These are phyloP conservation scores for Cryptosula pallasiana DNA, from an alignment of 2,888 invertebrate species.

Conservation along the genomic window DNA sequence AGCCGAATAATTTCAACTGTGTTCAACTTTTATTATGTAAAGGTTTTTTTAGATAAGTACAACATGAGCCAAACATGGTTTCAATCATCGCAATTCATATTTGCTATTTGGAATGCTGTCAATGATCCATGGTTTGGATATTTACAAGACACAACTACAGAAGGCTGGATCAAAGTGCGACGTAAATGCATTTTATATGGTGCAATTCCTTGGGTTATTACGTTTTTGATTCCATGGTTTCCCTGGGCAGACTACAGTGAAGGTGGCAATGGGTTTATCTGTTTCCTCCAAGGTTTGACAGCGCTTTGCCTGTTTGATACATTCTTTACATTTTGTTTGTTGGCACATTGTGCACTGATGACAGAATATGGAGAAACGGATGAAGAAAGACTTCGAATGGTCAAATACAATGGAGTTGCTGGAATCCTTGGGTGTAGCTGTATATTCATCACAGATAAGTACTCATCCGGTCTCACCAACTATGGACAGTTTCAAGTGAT, in stretches of 20 bases:
- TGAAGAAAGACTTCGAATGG: constrained; percentile 42
- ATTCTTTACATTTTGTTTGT: constrained; percentile 51
- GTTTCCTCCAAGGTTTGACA: constrained; percentile 53
- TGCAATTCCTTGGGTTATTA: constrained; percentile 49
- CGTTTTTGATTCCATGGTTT: constrained; percentile 52
- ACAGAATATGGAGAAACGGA: constrained; percentile 48
- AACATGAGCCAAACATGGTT: constrained; percentile 54
- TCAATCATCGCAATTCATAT: constrained; percentile 51
- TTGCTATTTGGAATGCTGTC: constrained; percentile 55
- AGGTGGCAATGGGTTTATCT: constrained; percentile 35
- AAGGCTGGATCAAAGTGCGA: constrained; percentile 46
- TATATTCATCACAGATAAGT: constrained; percentile 37
- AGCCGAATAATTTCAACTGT: constrained; percentile 41
- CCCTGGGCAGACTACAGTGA: constrained; percentile 43
- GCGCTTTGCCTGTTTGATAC: constrained; percentile 54
- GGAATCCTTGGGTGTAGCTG: constrained; percentile 35
- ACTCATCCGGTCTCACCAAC: constrained; percentile 44
- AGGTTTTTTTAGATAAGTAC: constrained; percentile 53
- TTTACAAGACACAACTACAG: constrained; percentile 41
- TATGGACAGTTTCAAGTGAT: constrained; percentile 44
- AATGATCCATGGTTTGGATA: constrained; percentile 56
- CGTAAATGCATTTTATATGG: constrained; percentile 51
- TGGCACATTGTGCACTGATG: constrained; percentile 51
- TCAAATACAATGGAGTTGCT: constrained; percentile 44
- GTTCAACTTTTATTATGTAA: constrained; percentile 55